Evolutionary conservation across 2,797 vertebrate species (phyloP).

Genomic region (Sebastiscus tertius): DNA sequence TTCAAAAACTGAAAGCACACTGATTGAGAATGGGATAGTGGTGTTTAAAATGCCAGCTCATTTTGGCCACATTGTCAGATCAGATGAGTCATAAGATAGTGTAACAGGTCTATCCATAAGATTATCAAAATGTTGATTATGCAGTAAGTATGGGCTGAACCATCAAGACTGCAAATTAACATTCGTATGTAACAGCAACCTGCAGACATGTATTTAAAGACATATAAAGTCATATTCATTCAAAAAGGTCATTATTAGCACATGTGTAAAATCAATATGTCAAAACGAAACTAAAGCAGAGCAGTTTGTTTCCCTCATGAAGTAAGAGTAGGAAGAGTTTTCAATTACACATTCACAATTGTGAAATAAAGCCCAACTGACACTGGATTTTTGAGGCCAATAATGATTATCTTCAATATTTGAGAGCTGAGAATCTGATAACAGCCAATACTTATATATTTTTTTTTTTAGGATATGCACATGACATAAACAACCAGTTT

Average conservation of each 20-base stretch:
- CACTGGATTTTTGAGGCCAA: neutral
- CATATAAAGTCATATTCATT: slow-evolving; percentile 28
- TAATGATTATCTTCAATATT: neutral
- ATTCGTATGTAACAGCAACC: slow-evolving; percentile 60
- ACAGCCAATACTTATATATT: too few relatives aligned
- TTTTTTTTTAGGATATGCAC: neutral
- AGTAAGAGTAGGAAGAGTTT: neutral
- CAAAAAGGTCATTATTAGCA: slow-evolving; percentile 12
- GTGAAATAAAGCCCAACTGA: neutral
- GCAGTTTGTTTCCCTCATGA: slow-evolving; percentile 10
- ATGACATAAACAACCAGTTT: neutral
- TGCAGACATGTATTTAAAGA: slow-evolving; percentile 21
- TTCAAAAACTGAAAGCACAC: neutral
- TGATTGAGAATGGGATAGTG: neutral
- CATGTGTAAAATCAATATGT: neutral
- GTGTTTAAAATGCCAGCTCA: neutral
- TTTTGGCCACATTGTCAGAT: neutral
- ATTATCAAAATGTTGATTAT: neutral
- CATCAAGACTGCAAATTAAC: slow-evolving; percentile 13
- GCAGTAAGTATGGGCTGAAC: neutral
- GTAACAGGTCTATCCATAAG: slow-evolving; percentile 31
- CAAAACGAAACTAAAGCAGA: neutral
- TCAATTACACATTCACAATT: neutral
- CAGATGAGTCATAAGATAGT: neutral
- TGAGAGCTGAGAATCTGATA: neutral